A percentile compares a stretch with the other conserved stretches of the same genome.
Evolutionary conservation across 2,888 invertebrate genomes (phyloP).

Genomic region (Ectropis crepuscularia): DNA sequence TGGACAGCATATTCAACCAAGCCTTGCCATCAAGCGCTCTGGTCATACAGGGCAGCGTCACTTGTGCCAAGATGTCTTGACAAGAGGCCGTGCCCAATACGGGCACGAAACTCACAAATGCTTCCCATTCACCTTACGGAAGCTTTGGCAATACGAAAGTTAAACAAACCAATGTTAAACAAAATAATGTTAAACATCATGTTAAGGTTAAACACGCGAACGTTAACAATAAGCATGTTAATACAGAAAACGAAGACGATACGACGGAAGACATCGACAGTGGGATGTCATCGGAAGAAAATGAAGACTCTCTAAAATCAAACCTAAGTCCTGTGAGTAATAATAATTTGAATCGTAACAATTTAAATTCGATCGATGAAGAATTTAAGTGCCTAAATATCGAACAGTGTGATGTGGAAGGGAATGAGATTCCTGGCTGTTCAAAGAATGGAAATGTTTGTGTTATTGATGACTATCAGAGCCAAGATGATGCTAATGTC

Average conservation of each 20-base stretch:
- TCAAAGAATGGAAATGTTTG: conserved; percentile 63
- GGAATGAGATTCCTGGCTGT: conserved; percentile 82
- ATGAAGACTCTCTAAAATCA: conserved; percentile 69
- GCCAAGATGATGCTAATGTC: conserved; percentile 39
- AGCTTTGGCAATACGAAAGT: conserved; percentile 71
- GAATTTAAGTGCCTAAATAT: conserved; percentile 79
- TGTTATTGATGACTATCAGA: conserved; percentile 51
- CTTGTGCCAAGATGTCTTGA: conserved; percentile 70
- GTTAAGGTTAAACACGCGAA: conserved; percentile 22
- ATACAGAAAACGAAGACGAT: conserved; percentile 44
- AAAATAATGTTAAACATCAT: conserved; percentile 7
- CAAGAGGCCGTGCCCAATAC: conserved; percentile 77
- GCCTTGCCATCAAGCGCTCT: conserved; percentile 64
- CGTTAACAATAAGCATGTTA: conserved; percentile 16
- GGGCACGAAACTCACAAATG: conserved; percentile 62
- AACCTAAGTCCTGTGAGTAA: conserved; percentile 57
- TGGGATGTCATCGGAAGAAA: conserved; percentile 81
- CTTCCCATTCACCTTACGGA: conserved; percentile 64
- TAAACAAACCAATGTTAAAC: conserved; percentile 39
- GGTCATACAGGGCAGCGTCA: conserved; percentile 70
- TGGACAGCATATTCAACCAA: conserved; percentile 69
- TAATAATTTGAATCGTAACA: conserved; percentile 34
- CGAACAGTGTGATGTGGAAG: conserved; percentile 64
- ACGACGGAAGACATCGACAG: conserved; percentile 62
- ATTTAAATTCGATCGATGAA: conserved; percentile 53